A percentile compares a stretch with the other conserved stretches of the same genome.
Conservation (phyloP, 2,888 invertebrate species). For the Dromius quadrimaculatus region DNA sequence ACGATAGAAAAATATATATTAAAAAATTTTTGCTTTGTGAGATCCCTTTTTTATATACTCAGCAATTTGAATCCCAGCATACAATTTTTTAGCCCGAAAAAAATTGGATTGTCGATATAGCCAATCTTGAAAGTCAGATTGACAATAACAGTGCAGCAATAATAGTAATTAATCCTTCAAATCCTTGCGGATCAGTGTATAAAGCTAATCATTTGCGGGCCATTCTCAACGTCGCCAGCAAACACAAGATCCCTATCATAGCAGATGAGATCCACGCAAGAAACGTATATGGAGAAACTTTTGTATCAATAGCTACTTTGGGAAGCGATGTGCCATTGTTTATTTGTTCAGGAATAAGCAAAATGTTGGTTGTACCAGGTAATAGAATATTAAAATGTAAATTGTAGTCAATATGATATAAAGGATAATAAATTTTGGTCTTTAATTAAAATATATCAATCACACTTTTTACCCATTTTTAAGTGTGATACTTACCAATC, state of each 20-base stretch:
- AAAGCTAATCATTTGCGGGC: conserved; percentile 82
- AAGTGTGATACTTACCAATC: no score
- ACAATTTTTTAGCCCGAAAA: conserved; percentile 83
- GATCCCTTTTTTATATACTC: no score
- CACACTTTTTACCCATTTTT: no score
- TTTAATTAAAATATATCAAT: no score
- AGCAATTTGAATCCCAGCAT: no score
- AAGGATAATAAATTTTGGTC: no score
- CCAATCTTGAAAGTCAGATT: conserved; percentile 88
- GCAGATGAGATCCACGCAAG: conserved; percentile 99
- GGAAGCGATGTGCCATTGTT: conserved; percentile 91
- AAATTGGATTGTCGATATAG: conserved; percentile 91
- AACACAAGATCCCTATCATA: conserved; percentile 89
- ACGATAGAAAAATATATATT: no score
- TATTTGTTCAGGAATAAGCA: conserved; percentile 95
- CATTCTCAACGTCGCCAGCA: conserved; percentile 84
- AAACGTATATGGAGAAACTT: conserved; percentile 87
- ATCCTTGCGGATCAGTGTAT: conserved; percentile 98
- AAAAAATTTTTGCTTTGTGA: no score
- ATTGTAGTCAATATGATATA: no score
- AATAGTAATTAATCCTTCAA: conserved; percentile 96
- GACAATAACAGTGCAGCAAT: conserved; percentile 92
- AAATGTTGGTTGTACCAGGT: conserved; percentile 95
- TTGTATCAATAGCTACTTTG: conserved; percentile 85
- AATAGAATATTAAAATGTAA: no score